Evolutionary conservation across 2,888 invertebrate genomes (phyloP).

Genomic region (Scaeva pyrastri): DNA sequence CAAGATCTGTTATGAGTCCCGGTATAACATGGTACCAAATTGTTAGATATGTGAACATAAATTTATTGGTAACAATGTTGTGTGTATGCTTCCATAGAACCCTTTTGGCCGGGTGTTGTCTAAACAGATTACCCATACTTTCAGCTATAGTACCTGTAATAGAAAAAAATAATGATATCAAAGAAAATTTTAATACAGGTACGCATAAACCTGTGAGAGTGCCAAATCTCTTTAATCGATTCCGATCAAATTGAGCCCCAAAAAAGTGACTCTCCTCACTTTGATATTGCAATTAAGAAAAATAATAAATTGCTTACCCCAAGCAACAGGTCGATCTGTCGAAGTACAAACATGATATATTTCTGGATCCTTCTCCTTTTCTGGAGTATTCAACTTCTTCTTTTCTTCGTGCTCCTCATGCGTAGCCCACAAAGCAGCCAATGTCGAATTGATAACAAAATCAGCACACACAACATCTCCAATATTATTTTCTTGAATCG

Average conservation of each 20-base stretch:
- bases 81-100: conserved; percentile 75
- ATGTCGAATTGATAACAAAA: conserved; percentile 78
- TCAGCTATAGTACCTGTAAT: conserved; percentile 55
- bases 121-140: conserved; percentile 15
- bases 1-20: conserved; percentile 69
- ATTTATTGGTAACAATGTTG: conserved; percentile 60
- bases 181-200: no score
- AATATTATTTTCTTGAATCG: conserved; percentile 21
- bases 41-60: conserved; percentile 72
- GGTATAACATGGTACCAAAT: conserved; percentile 77
- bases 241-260: no score
- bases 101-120: conserved; percentile 56
- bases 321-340: conserved; percentile 70
- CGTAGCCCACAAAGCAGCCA: conserved; percentile 78
- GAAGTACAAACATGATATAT: conserved; percentile 74
- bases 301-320: conserved; percentile 49
- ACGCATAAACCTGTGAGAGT: no score
- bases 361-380: conserved; percentile 62
- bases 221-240: no score
- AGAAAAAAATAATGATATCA: background rate
- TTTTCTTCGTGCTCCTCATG: conserved; percentile 36
- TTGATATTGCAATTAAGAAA: no score
- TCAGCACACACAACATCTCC: conserved; percentile 78
- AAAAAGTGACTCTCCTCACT: no score
- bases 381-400: background rate